Percentiles rank a stretch among this genome's conserved stretches.
Conservation (phyloP, 2,888 invertebrate genomes). For the Phyllotreta cruciferae region DNA sequence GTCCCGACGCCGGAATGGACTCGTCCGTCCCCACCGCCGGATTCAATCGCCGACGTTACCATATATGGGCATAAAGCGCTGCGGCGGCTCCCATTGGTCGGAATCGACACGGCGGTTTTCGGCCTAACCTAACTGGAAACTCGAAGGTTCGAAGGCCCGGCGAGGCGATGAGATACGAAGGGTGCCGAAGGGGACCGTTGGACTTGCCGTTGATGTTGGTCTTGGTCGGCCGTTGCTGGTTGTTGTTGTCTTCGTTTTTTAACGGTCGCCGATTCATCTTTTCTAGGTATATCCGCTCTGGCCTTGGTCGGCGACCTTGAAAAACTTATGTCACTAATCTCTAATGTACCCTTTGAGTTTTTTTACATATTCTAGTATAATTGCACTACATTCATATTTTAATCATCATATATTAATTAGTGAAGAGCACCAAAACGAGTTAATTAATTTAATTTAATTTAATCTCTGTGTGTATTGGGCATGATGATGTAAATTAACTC, state of each 20-base stretch:
- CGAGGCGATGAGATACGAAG: conserved; percentile 39
- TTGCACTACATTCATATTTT: too few relatives aligned
- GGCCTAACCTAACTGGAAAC: conserved; percentile 57
- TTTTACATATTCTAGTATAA: too few relatives aligned
- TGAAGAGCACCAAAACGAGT: too few relatives aligned
- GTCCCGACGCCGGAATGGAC: conserved; percentile 2
- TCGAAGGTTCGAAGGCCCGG: conserved; percentile 49
- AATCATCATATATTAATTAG: too few relatives aligned
- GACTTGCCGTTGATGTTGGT: background rate
- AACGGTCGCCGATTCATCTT: conserved; percentile 41
- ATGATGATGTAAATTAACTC: too few relatives aligned
- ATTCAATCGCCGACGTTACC: conserved; percentile 73
- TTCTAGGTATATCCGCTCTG: conserved; percentile 44
- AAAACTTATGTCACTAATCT: conserved; percentile 50
- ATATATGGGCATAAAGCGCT: conserved; percentile 84
- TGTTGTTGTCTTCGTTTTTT: conserved; percentile 29
- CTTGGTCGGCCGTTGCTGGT: conserved; percentile 43
- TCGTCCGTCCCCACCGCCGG: conserved; percentile 59
- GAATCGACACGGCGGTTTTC: conserved; percentile 45
- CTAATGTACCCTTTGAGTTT: conserved; percentile 32
- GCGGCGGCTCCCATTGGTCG: conserved; percentile 70
- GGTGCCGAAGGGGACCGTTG: background rate
- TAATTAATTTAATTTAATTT: conserved; percentile 15
- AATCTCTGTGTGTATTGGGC: too few relatives aligned
- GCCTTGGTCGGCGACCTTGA: conserved; percentile 57